These are phyloP conservation scores for Auanema freiburgensis DNA, from an alignment of 2,888 invertebrate species.

Conservation along the genomic window DNA sequence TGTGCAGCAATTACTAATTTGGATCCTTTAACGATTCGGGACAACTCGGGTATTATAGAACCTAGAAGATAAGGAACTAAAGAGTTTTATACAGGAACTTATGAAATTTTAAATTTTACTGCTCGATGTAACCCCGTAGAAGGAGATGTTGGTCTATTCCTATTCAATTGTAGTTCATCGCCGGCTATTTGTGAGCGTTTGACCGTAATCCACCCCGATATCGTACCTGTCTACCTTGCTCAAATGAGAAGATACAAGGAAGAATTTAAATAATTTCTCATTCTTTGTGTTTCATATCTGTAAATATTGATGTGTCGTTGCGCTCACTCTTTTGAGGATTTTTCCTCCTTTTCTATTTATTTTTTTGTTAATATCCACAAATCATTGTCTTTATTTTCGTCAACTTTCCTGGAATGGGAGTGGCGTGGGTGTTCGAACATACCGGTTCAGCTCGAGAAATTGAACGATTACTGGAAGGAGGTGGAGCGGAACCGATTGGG, in stretches of 20 bases:
- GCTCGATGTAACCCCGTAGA: no score
- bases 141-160: conserved; percentile 12
- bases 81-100: background rate
- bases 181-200: conserved; percentile 3
- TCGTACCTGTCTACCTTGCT: conserved; percentile 6
- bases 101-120: background rate
- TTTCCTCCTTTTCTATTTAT: background rate
- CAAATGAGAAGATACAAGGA: background rate
- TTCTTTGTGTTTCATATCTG: background rate
- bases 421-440: conserved; percentile 45
- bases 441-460: conserved; percentile 27
- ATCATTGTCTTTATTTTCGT: background rate
- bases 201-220: conserved; percentile 6
- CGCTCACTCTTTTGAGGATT: background rate
- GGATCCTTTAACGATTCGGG: conserved; percentile 6
- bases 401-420: conserved; percentile 32
- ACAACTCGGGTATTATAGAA: conserved; percentile 6
- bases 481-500: conserved; percentile 19
- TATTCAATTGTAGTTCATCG: conserved; percentile 2
- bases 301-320: background rate
- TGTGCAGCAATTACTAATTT: conserved; percentile 5
- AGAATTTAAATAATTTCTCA: background rate
- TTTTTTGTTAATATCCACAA: background rate
- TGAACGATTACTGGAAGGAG: conserved; percentile 28
- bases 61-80: background rate